Evolutionary conservation across 2,888 invertebrate genomes (phyloP).

Genomic region (Fragum whitleyi): DNA sequence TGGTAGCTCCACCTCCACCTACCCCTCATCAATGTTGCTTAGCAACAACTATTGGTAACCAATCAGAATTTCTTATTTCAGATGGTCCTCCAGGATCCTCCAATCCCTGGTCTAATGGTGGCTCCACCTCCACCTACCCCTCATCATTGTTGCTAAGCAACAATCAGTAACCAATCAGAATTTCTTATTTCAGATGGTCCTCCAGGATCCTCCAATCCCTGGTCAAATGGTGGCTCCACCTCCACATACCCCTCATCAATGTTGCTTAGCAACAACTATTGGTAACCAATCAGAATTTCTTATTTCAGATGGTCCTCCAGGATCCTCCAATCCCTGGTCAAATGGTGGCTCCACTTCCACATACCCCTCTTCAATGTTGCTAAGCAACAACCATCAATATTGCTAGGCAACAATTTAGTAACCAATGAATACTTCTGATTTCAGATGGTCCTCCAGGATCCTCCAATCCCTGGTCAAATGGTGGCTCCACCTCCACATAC

Average conservation of each 20-base stretch:
- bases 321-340: slow-evolving; percentile 78
- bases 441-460: slow-evolving; percentile 71
- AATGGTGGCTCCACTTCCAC: slow-evolving; percentile 79
- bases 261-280: slow-evolving; percentile 66
- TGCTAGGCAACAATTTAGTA: background rate
- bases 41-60: too few relatives aligned
- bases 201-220: slow-evolving; percentile 74
- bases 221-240: slow-evolving; percentile 80
- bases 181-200: slow-evolving; percentile 62
- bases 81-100: background rate
- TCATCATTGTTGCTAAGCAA: slow-evolving; percentile 79
- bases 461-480: slow-evolving; percentile 81
- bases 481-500: slow-evolving; percentile 81
- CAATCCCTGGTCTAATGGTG: slow-evolving; percentile 79
- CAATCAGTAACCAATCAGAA: background rate
- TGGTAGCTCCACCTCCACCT: slow-evolving; percentile 80
- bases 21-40: slow-evolving; percentile 83
- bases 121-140: slow-evolving; percentile 81
- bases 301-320: slow-evolving; percentile 68
- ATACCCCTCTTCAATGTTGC: slow-evolving; percentile 82
- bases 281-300: background rate
- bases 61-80: background rate
- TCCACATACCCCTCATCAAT: slow-evolving; percentile 82
- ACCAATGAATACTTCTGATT: background rate
- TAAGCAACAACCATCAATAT: background rate